Conservation (phyloP, 2,888 invertebrate genomes). For the Vesta saturnalis region DNA sequence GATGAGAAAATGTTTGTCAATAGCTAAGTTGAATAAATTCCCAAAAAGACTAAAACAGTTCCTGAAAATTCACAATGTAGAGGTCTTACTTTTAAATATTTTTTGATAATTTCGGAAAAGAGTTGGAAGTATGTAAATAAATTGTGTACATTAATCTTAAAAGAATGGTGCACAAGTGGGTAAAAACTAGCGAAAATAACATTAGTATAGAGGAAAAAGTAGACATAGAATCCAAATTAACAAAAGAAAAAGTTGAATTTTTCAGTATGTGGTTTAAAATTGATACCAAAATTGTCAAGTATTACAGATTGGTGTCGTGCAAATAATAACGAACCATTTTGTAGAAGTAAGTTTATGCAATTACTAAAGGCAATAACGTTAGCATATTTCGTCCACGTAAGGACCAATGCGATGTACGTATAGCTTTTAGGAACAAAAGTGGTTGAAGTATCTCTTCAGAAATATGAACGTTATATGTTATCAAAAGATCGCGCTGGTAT, state of each 20-base stretch:
- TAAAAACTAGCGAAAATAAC: neutral
- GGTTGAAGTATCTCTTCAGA: neutral
- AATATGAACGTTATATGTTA: neutral
- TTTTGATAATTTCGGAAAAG: neutral
- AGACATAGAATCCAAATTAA: neutral
- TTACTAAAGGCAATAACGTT: neutral
- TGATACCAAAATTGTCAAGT: neutral
- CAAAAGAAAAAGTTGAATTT: neutral
- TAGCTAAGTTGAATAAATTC: neutral
- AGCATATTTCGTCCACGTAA: neutral
- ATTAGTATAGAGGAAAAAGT: neutral
- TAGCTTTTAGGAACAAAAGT: neutral
- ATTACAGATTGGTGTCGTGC: neutral
- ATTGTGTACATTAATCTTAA: neutral
- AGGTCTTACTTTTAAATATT: neutral
- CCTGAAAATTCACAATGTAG: neutral
- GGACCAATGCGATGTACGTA: neutral
- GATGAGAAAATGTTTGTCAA: neutral
- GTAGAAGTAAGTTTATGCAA: neutral
- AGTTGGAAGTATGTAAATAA: neutral
- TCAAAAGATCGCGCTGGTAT: neutral
- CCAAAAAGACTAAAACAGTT: neutral
- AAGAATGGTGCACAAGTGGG: neutral
- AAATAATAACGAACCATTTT: neutral
- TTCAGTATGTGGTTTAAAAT: neutral